Evolutionary conservation across 2,888 invertebrate genomes (phyloP).

Genomic region (Tanytarsus gracilentus): DNA sequence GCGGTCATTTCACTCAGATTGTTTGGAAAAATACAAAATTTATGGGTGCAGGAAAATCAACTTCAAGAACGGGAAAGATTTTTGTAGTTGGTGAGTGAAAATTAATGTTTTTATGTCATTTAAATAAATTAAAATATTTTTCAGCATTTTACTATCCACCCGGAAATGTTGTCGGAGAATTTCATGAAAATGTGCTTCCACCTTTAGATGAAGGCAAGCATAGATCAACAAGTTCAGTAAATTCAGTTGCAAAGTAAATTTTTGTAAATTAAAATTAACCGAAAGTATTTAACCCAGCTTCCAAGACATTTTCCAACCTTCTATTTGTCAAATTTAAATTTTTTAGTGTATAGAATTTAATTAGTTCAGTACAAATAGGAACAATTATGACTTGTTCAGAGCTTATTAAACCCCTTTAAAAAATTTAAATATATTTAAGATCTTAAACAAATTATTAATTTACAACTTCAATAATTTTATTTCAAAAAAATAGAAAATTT

Average conservation of each 20-base stretch:
- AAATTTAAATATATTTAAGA: too few relatives aligned
- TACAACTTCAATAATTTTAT: too few relatives aligned
- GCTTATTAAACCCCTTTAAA: too few relatives aligned
- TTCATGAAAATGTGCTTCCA: conserved; percentile 67
- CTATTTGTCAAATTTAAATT: too few relatives aligned
- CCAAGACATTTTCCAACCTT: too few relatives aligned
- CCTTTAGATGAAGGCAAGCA: conserved; percentile 42
- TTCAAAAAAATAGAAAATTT: too few relatives aligned
- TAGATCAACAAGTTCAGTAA: not conserved
- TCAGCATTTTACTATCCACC: conserved; percentile 70
- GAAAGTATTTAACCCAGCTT: too few relatives aligned
- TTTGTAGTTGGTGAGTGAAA: conserved; percentile 58
- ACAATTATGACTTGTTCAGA: too few relatives aligned
- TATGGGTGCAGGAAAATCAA: conserved; percentile 74
- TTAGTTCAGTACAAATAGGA: too few relatives aligned
- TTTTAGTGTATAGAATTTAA: too few relatives aligned
- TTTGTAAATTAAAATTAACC: not conserved
- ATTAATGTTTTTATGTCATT: conserved; percentile 69
- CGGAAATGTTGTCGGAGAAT: conserved; percentile 65
- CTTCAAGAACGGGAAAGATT: conserved; percentile 65
- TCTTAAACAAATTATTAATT: too few relatives aligned
- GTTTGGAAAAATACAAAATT: conserved; percentile 69
- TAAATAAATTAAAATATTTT: conserved; percentile 69
- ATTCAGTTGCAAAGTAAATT: not conserved
- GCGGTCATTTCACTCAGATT: conserved; percentile 80